Conservation (phyloP, 2,888 invertebrate genomes). For the Phengaris alcon region DNA sequence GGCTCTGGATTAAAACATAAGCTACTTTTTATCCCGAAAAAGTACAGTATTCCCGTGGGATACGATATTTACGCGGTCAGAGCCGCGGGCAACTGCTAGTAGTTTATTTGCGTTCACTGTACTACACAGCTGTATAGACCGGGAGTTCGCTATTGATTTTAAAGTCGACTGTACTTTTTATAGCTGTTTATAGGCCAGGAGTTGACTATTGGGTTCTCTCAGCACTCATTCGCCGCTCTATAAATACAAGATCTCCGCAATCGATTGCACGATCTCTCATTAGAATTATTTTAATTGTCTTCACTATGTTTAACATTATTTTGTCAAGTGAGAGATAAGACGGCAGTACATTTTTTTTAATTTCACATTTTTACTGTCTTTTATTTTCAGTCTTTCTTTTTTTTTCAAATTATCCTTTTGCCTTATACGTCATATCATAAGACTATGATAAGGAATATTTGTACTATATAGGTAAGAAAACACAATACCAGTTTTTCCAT, state of each 20-base stretch:
- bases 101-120: not conserved
- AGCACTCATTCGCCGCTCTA: not conserved
- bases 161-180: not conserved
- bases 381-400: too few species aligned
- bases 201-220: not conserved
- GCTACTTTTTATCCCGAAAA: too few species aligned
- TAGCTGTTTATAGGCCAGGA: not conserved
- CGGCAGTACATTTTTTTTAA: not conserved
- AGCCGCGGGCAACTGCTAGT: too few species aligned
- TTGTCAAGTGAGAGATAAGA: not conserved
- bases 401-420: too few species aligned
- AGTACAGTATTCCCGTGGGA: too few species aligned
- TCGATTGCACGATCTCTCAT: not conserved
- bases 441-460: too few species aligned
- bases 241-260: not conserved
- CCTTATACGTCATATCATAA: too few species aligned
- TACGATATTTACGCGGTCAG: too few species aligned
- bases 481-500: too few species aligned
- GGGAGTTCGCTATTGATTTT: not conserved
- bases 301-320: not conserved
- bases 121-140: not conserved
- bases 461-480: too few species aligned
- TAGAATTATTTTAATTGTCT: constrained; percentile 1
- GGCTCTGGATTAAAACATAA: too few species aligned
- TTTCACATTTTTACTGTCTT: not conserved